Percentiles rank a stretch among this genome's conserved stretches.
phyloP scores from a whole-genome alignment of 2,888 invertebrate species.

The Embidobia sp. region DNA sequence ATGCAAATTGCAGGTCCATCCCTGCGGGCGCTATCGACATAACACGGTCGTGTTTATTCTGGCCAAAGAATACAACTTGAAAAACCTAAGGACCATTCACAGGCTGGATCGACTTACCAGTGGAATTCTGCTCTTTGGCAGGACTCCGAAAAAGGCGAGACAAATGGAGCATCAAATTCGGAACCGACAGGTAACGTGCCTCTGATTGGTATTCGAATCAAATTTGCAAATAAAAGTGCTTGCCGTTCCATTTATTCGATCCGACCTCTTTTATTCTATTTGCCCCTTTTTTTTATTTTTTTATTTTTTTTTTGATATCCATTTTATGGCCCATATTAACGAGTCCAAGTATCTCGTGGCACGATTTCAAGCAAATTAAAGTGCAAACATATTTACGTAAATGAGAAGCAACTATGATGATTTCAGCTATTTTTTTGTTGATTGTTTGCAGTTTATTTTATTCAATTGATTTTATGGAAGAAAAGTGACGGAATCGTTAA shows the following conservation, averaged over 20 bases:
- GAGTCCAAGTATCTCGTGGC: no score
- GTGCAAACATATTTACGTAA: no score
- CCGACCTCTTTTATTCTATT: no score
- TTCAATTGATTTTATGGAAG: no score
- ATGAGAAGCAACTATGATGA: no score
- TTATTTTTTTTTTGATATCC: constrained; percentile 10
- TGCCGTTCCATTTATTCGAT: not conserved
- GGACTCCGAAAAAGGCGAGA: constrained; percentile 95
- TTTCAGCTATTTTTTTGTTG: no score
- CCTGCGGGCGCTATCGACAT: constrained; percentile 98
- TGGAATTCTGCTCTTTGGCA: constrained; percentile 94
- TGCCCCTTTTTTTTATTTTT: no score
- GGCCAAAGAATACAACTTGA: constrained; percentile 96
- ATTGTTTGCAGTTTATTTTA: no score
- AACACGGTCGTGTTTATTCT: constrained; percentile 98
- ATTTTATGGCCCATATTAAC: no score
- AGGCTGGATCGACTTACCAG: constrained; percentile 98
- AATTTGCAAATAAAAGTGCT: constrained; percentile 4
- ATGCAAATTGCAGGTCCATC: constrained; percentile 90
- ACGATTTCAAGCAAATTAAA: no score
- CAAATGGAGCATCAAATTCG: constrained; percentile 98
- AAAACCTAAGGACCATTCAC: constrained; percentile 96
- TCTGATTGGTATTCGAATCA: constrained; percentile 18
- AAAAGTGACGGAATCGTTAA: no score
- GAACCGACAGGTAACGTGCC: constrained; percentile 85